A percentile compares a stretch with the other conserved stretches of the same genome.
phyloP scores from a whole-genome alignment of 2,797 vertebrate species.

The Paguma larvata region DNA sequence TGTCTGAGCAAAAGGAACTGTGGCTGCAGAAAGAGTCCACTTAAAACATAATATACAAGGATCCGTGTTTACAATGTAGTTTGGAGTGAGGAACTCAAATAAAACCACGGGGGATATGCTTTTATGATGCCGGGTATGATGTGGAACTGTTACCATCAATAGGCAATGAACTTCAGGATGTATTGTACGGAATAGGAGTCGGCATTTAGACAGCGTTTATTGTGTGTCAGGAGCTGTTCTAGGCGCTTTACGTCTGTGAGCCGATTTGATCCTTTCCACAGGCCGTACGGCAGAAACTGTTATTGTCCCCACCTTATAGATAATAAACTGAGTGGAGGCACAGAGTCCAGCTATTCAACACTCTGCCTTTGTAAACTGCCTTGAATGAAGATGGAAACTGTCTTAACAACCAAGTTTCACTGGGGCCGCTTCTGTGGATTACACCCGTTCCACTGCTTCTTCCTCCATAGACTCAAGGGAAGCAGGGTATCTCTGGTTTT shows the following conservation, averaged over 20 bases:
- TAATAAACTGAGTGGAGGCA: neutral
- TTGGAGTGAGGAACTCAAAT: conserved; percentile 51
- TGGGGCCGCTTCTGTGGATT: neutral
- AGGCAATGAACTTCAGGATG: neutral
- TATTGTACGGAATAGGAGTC: neutral
- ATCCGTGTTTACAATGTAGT: neutral
- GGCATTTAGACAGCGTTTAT: neutral
- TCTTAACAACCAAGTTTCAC: neutral
- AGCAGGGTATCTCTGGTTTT: neutral
- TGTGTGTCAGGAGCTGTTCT: neutral
- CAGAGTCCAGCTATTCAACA: neutral
- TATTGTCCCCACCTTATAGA: neutral
- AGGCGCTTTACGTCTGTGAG: neutral
- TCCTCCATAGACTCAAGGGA: neutral
- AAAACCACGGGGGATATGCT: conserved; percentile 57
- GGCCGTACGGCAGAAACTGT: neutral
- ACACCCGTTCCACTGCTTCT: neutral
- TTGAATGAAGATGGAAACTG: neutral
- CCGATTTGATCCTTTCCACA: neutral
- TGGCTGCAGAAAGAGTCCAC: rapidly evolving
- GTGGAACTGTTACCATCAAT: neutral
- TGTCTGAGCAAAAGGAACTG: neutral
- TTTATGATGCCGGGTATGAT: conserved; percentile 7
- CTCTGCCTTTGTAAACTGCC: neutral
- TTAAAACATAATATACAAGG: conserved; percentile 35